These are phyloP conservation scores for Chaenodraco wilsoni DNA, from an alignment of 2,797 vertebrate species.

Conservation along the genomic window DNA sequence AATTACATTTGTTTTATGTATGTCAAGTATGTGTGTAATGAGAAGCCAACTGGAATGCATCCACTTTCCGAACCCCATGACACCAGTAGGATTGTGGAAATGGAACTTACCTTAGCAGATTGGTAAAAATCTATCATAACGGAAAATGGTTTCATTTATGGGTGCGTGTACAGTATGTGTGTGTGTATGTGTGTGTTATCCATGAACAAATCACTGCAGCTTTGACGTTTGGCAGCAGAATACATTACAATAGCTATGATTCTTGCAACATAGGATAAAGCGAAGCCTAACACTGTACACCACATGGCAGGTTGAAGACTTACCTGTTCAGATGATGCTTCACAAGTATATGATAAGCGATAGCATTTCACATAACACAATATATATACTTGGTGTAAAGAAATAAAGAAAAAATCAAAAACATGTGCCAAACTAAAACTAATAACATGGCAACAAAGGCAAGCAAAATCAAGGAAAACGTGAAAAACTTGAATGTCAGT, in stretches of 20 bases:
- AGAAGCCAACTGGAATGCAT: conserved; percentile 31
- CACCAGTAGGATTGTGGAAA: conserved; percentile 29
- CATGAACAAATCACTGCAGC: conserved; percentile 16
- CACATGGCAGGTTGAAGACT: conserved; percentile 52
- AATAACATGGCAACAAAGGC: conserved; percentile 32
- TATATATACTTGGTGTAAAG: conserved; percentile 16
- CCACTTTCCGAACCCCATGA: conserved; percentile 23
- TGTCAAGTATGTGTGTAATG: conserved; percentile 16
- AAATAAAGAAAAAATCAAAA: conserved; percentile 19
- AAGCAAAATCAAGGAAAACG: conserved; percentile 48
- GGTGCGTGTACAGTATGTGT: conserved; percentile 6
- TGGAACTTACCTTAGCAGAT: conserved; percentile 77
- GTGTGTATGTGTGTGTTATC: neutral
- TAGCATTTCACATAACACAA: conserved; percentile 49
- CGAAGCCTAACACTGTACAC: neutral
- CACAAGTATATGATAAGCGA: conserved; percentile 60
- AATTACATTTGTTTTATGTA: neutral
- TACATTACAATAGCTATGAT: neutral
- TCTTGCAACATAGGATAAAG: conserved; percentile 1
- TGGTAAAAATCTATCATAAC: conserved; percentile 34
- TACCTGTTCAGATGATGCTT: conserved; percentile 72
- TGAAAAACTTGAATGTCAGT: conserved; percentile 50
- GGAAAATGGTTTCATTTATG: conserved; percentile 5
- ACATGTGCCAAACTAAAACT: conserved; percentile 22
- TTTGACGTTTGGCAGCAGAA: conserved; percentile 8